Evolutionary conservation across 2,797 vertebrate species (phyloP), one percentile per base, ranked within the genome.

Genomic region (Heterohyrax brucei): DNA sequence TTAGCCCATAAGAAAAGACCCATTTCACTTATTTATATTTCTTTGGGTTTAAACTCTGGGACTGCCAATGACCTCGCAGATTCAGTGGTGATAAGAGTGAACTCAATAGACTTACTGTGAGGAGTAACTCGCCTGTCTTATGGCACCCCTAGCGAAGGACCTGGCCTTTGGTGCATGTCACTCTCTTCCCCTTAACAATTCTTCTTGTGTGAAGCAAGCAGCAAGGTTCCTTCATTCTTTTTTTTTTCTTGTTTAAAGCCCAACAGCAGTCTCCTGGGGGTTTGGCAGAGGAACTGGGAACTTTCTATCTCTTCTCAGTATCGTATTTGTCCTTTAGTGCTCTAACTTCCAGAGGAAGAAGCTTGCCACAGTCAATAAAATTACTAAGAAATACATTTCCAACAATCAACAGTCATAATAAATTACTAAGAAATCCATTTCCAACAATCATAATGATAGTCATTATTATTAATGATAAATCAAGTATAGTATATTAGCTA

Each of bases 341-440:
- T 72, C 12, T 48, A 76, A 76, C 28, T 28, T 85, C 83, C 78
- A 62, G 56, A 82, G 39, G 61, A 94, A 72, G 82, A 79, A 87
- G 73, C 26, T 53, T 33, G 13, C 30, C 79, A 19, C 33, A 62
- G 59, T 70, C 21, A 39, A 72, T 44, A 76, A 48, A 80, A 73
- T 77, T 80, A 66, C 8, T 19, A 62, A 68, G 53, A 9, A 80
- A 21, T 80, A 44, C 6, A 75, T 86, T 91, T 93, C 70, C 91
- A 64, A 3, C 44, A n/a, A 50, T 56, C 14, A 59, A 19, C 33
- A 62, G 59, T 70, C 21, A 39, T 64, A 72, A 48, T 79, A 48
- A 80, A 73, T 77, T 80, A 66, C 8, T 19, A 62, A 68, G 53
- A 9, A 80, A 21, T 80, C 33, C 6, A 75, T 86, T 91, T 93